A percentile compares a stretch with the other conserved stretches of the same genome.
Conservation (phyloP, 2,888 invertebrate genomes). For the Prosapia bicincta region DNA sequence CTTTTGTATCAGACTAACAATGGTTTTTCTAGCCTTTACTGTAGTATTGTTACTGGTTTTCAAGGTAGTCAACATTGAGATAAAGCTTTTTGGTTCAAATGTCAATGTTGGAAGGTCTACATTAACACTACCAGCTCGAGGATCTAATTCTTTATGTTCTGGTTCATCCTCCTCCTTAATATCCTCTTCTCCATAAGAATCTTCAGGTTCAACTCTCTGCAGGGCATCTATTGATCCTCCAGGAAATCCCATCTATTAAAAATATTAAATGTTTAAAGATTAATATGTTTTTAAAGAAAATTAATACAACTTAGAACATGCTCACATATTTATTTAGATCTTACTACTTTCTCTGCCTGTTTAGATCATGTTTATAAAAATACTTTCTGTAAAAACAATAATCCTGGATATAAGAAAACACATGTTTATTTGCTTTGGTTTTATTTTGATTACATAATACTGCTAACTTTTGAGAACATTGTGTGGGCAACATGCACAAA, state of each 20-base stretch:
- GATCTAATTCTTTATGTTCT: slow-evolving; percentile 54
- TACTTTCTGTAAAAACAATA: too few relatives aligned
- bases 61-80: slow-evolving; percentile 44
- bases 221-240: slow-evolving; percentile 63
- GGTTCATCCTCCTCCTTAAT: slow-evolving; percentile 50
- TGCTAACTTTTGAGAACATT: too few relatives aligned
- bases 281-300: too few relatives aligned
- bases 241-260: slow-evolving; percentile 60
- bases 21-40: slow-evolving; percentile 30
- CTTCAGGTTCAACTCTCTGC: slow-evolving; percentile 50
- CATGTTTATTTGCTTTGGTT: too few relatives aligned
- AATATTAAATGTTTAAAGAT: too few relatives aligned
- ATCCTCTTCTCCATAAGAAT: slow-evolving; percentile 42
- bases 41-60: slow-evolving; percentile 35
- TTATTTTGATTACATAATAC: too few relatives aligned
- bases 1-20: slow-evolving; percentile 31
- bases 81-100: slow-evolving; percentile 58
- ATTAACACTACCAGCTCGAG: slow-evolving; percentile 75
- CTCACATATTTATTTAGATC: too few relatives aligned
- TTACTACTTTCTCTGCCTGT: too few relatives aligned
- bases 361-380: too few relatives aligned
- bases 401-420: too few relatives aligned
- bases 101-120: slow-evolving; percentile 66
- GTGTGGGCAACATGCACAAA: too few relatives aligned
- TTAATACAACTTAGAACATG: too few relatives aligned